Conservation (phyloP, 1,140 invertebrate species). For the Pissodes strobi region DNA sequence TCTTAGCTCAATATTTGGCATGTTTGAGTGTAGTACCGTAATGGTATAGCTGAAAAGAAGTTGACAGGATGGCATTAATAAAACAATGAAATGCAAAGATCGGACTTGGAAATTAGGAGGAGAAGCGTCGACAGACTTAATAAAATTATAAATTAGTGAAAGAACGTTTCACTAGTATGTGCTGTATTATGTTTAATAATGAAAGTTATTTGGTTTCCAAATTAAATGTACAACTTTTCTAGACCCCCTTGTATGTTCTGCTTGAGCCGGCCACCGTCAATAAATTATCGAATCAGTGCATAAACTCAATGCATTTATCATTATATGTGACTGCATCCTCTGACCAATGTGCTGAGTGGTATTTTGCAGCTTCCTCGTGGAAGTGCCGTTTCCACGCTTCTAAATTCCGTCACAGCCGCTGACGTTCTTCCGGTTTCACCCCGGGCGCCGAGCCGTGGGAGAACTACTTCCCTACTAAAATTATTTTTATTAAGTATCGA, state of each 20-base stretch:
- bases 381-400: slow-evolving; percentile 26
- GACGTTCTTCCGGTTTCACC: slow-evolving; percentile 21
- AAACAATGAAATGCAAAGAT: no score
- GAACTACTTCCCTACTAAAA: slow-evolving; percentile 16
- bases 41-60: no score
- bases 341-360: background rate
- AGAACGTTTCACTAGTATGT: no score
- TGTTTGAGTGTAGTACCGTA: no score
- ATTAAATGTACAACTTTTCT: background rate
- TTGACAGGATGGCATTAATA: no score
- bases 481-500: background rate
- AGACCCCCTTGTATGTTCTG: background rate
- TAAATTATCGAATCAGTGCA: background rate
- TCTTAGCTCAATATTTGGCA: no score
- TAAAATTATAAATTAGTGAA: no score
- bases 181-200: no score
- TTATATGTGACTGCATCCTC: background rate
- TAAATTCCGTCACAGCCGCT: slow-evolving; percentile 31
- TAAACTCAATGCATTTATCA: background rate
- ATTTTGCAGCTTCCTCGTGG: slow-evolving; percentile 11
- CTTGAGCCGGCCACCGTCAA: no score
- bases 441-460: slow-evolving; percentile 17
- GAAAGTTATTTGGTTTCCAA: background rate
- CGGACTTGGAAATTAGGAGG: no score
- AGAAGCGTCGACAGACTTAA: no score